Evolutionary conservation across 2,113 vertebrate species (phyloP).

Genomic region (Crocuta crocuta): DNA sequence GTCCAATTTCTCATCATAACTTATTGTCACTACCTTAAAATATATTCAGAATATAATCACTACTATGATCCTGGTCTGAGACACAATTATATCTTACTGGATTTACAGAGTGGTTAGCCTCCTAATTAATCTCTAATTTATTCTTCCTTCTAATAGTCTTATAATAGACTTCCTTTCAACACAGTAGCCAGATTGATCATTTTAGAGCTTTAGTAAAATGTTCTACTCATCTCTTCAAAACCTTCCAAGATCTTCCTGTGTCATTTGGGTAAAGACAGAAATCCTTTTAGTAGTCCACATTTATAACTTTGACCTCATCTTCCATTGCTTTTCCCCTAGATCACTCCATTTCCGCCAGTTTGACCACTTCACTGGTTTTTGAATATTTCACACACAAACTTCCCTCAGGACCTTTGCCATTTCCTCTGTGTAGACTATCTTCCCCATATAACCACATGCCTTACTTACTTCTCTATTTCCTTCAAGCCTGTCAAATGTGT

Average conservation of each 20-base stretch:
- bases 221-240: not conserved
- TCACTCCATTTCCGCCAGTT: not conserved
- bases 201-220: not conserved
- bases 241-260: not conserved
- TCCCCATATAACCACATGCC: not conserved
- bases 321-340: not conserved
- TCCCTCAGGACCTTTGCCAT: rapidly evolving
- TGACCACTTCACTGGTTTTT: not conserved
- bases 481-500: not conserved
- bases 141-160: not conserved
- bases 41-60: not conserved
- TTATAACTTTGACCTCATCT: not conserved
- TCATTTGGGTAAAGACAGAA: not conserved
- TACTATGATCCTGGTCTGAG: not conserved
- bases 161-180: not conserved
- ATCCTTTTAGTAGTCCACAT: not conserved
- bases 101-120: not conserved
- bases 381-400: no score
- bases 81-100: not conserved
- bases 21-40: not conserved
- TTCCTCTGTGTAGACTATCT: not conserved
- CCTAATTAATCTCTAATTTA: not conserved
- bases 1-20: not conserved
- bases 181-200: not conserved
- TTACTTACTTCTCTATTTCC: not conserved